Conservation (phyloP, 2,888 invertebrate species). For the Chaetogeoica ovagalla region DNA sequence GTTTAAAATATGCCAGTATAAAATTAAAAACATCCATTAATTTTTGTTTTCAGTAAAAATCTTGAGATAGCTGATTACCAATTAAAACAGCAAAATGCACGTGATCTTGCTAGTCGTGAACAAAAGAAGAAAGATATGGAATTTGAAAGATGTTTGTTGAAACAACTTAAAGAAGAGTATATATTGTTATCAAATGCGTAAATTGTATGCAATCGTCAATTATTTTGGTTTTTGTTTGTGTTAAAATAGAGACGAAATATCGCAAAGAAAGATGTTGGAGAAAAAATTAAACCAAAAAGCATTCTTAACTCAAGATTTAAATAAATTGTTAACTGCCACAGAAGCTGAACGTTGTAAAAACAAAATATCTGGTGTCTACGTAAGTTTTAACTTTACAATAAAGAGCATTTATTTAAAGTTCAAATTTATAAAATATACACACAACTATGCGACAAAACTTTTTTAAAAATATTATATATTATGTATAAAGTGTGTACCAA, state of each 20-base stretch:
- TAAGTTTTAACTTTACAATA: constrained; percentile 1
- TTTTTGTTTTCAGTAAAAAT: neutral
- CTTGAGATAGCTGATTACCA: neutral
- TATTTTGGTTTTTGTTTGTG: neutral
- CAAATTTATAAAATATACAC: too few species aligned
- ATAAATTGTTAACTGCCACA: neutral
- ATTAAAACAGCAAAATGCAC: neutral
- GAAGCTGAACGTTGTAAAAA: neutral
- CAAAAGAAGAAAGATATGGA: neutral
- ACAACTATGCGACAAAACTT: too few species aligned
- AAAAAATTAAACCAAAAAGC: constrained; percentile 14
- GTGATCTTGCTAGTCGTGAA: neutral
- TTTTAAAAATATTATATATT: too few species aligned
- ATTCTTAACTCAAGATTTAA: neutral
- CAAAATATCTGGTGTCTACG: neutral
- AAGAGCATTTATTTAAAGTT: too few species aligned
- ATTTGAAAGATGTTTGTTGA: neutral
- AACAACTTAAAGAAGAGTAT: neutral
- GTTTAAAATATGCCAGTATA: too few species aligned
- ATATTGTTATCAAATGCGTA: neutral
- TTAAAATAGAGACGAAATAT: neutral
- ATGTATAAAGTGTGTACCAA: too few species aligned
- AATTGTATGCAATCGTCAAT: neutral
- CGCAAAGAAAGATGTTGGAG: neutral
- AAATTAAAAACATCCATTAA: neutral